Evolutionary conservation across 2,888 invertebrate genomes (phyloP).

Genomic region (Prenolepis imparis): DNA sequence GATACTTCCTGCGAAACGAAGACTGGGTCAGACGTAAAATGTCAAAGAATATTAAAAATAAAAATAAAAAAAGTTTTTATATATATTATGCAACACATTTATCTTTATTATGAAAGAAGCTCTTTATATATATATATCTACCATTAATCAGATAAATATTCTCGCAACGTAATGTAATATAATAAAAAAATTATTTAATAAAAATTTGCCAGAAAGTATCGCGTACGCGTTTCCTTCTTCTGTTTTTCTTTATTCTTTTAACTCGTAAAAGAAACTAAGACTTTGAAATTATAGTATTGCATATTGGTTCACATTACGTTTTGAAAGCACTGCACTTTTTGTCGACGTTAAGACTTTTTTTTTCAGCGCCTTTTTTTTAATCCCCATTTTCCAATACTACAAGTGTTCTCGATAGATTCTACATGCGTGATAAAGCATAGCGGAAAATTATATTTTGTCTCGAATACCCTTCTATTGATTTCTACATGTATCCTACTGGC

Average conservation of each 20-base stretch:
- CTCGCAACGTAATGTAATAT: not conserved
- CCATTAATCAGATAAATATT: too few relatives aligned
- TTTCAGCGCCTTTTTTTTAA: constrained; percentile 4
- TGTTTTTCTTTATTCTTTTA: not conserved
- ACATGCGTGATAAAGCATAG: constrained; percentile 37
- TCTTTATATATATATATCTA: not conserved
- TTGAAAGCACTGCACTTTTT: not conserved
- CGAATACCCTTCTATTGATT: constrained; percentile 38
- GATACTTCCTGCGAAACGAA: constrained; percentile 23
- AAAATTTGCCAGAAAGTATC: not conserved
- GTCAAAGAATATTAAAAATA: constrained; percentile 20
- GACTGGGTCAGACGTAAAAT: constrained; percentile 36
- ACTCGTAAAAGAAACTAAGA: not conserved
- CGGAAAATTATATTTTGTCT: constrained; percentile 36
- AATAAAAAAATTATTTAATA: not conserved
- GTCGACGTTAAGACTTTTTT: constrained; percentile 2
- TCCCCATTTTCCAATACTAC: constrained; percentile 19
- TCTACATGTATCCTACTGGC: constrained; percentile 16
- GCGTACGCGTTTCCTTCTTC: not conserved
- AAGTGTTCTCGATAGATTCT: constrained; percentile 37
- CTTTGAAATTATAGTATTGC: not conserved
- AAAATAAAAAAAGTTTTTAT: not conserved
- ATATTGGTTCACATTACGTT: not conserved
- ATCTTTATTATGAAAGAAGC: not conserved
- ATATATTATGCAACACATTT: not conserved